Evolutionary conservation across 2,888 invertebrate species (phyloP).

Genomic region (Cryptocephalus moraei): DNA sequence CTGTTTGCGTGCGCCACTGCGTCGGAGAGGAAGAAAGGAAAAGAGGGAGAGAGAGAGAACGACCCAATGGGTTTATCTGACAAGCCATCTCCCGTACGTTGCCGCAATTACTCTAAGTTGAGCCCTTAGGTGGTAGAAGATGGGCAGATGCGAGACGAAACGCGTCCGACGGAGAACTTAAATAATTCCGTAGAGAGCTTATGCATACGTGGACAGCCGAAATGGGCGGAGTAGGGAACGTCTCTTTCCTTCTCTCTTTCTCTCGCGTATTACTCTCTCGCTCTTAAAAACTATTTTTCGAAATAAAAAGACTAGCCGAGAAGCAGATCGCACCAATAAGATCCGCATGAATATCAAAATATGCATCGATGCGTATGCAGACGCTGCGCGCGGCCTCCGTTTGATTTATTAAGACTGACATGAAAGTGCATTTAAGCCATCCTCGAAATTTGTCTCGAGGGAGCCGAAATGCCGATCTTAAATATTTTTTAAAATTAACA

Average conservation of each 20-base stretch:
- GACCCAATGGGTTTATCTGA: constrained; percentile 31
- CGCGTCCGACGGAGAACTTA: constrained; percentile 11
- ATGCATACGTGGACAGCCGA: neutral
- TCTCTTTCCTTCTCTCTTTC: too few species aligned
- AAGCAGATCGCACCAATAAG: constrained; percentile 25
- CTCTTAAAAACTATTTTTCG: too few species aligned
- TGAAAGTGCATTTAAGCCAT: constrained; percentile 12
- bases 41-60: constrained; percentile 1
- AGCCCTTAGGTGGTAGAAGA: constrained; percentile 24
- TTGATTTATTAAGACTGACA: constrained; percentile 19
- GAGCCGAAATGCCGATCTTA: constrained; percentile 7
- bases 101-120: constrained; percentile 33
- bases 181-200: constrained; percentile 18
- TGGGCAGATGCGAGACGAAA: constrained; percentile 12
- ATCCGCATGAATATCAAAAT: constrained; percentile 32
- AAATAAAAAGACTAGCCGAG: too few species aligned
- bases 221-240: constrained; percentile 14
- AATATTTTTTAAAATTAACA: constrained; percentile 12
- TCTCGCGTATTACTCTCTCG: too few species aligned
- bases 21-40: too few species aligned
- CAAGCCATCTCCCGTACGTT: constrained; percentile 31
- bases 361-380: constrained; percentile 19
- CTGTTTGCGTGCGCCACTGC: too few species aligned
- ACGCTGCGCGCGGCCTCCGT: constrained; percentile 9
- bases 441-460: constrained; percentile 14